Base-by-base conservation (phyloP, 2,888 invertebrate species). In the Melikaiella ostensackeni region DNA sequence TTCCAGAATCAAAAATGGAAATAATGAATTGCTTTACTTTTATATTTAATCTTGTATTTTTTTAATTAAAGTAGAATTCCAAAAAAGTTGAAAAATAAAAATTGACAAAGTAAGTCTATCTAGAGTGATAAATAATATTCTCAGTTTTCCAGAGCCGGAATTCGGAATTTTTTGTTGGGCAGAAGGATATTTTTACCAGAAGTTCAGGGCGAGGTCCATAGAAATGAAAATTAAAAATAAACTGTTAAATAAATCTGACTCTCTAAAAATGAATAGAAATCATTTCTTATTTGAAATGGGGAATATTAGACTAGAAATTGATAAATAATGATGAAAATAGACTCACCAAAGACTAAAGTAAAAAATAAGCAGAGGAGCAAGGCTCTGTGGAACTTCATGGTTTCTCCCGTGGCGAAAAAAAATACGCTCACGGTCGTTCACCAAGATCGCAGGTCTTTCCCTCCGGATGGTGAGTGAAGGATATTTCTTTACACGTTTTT, bases 291-390 rank as follows among this genome's bases (percentile, higher is more conserved):
- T 7, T 62, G 0, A 11, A 19, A 30, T 62, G 2, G 13, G 16
- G n/a, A 64, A 64, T 73, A 2, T 30, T 50, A 73, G 6, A 42
- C 0, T 8, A 30, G 27, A 24, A 46, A n/a, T 13, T 46, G 38
- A 42, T 42, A 16, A 42, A 42, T 16, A 42, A 42, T 2, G 16
- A 42, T 21, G 11, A 70, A 70, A 50, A 50, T 13, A 27, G 16
- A 79, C 82, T 82, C 59, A 81, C 82, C 82, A 74, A 70, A 35
- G 30, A 46, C 76, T 21, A 76, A 24, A 73, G 77, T 74, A 77
- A 75, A 80, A 77, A 80, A 78, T 76, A 78, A 78, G 83, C 83
- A 85, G 30, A 87, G 75, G 5, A 85, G 75, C 81, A 81, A 80
- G 78, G 79, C 82, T 74, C 62, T 79, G 61, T 73, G 78, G 75